Evolutionary conservation across 2,113 vertebrate genomes (phyloP).

Genomic region (Geococcyx californianus): DNA sequence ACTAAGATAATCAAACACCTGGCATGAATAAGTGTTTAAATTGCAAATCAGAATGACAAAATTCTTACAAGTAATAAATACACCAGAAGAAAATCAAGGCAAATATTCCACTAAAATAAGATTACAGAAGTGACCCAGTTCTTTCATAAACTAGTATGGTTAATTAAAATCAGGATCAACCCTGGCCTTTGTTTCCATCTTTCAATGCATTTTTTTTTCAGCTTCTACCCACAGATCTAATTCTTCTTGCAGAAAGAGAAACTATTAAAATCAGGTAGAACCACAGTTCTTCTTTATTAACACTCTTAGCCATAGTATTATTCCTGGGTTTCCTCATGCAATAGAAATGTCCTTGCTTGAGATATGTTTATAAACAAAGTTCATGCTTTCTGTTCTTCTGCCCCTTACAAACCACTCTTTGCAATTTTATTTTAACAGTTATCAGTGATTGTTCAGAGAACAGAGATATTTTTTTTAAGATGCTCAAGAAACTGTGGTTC

Average conservation of each 20-base stretch:
- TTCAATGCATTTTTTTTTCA: neutral
- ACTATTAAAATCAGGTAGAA: conserved; percentile 31
- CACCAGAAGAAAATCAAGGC: neutral
- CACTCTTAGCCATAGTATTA: neutral
- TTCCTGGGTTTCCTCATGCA: conserved; percentile 13
- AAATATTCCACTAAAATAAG: neutral
- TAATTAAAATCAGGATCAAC: neutral
- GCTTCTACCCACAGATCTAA: neutral
- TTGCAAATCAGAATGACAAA: neutral
- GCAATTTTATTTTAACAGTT: conserved; percentile 42
- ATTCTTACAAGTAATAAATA: neutral
- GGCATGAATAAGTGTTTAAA: neutral
- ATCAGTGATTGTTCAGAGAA: neutral
- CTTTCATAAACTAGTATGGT: neutral
- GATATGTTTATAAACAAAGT: neutral
- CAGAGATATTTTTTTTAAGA: neutral
- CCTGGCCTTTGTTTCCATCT: neutral
- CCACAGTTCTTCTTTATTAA: conserved; percentile 5
- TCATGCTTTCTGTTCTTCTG: neutral
- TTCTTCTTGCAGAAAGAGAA: conserved; percentile 19
- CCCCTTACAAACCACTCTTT: conserved; percentile 12
- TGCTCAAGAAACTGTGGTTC: neutral
- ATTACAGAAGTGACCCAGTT: neutral
- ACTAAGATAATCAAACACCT: neutral
- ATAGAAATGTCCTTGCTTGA: neutral